Percentiles rank a stretch among this genome's conserved stretches.
Evolutionary conservation across 2,797 vertebrate species (phyloP).

Genomic region (Siniperca scherzeri): DNA sequence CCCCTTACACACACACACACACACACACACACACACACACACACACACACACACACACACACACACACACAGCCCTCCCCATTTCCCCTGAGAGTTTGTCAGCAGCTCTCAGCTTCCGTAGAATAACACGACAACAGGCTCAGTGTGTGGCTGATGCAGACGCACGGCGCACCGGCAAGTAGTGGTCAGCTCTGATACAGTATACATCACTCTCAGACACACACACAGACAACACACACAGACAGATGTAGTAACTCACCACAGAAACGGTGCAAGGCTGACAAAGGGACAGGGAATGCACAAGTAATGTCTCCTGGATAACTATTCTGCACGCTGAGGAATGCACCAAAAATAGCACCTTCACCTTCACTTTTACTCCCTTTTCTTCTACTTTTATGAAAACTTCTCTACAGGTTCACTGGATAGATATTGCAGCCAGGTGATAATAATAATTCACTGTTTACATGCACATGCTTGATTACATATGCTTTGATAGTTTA

Average conservation of each 20-base stretch:
- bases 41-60: conserved; percentile 30
- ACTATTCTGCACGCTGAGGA: conserved; percentile 77
- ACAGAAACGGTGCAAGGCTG: conserved; percentile 56
- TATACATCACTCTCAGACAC: conserved; percentile 62
- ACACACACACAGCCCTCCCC: conserved; percentile 30
- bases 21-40: conserved; percentile 27
- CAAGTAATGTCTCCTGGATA: conserved; percentile 73
- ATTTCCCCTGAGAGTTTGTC: conserved; percentile 79
- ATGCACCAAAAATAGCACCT: conserved; percentile 80
- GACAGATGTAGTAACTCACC: conserved; percentile 58
- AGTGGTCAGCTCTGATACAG: conserved; percentile 78
- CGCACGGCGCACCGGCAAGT: conserved; percentile 71
- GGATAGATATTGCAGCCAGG: conserved; percentile 27
- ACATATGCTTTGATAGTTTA: conserved; percentile 31
- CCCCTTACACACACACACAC: conserved; percentile 44
- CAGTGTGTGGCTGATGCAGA: conserved; percentile 82
- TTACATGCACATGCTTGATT: conserved; percentile 30
- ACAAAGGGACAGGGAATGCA: conserved; percentile 75
- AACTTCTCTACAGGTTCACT: conserved; percentile 30
- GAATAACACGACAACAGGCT: conserved; percentile 81
- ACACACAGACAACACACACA: conserved; percentile 57
- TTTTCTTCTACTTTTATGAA: conserved; percentile 30
- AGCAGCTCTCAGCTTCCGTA: conserved; percentile 82
- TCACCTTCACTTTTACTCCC: conserved; percentile 33
- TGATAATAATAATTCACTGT: conserved; percentile 18